These are phyloP conservation scores for Arctia plantaginis DNA, from an alignment of 2,888 invertebrate species.

Conservation along the genomic window DNA sequence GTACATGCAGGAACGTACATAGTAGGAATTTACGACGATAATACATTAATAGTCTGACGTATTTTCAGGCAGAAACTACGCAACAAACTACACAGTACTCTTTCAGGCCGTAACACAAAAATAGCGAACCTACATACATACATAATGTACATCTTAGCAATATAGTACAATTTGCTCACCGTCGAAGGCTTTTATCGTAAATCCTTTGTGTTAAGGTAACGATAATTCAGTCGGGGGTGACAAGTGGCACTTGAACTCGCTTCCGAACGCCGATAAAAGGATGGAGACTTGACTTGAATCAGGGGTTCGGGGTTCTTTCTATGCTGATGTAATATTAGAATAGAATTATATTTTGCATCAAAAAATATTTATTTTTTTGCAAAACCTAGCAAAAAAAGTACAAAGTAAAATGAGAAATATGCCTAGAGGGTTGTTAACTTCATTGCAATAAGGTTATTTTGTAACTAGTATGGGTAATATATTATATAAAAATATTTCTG, in stretches of 20 bases:
- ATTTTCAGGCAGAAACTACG: background rate
- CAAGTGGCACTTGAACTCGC: conserved; percentile 17
- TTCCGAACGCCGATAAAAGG: conserved; percentile 13
- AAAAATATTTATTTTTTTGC: background rate
- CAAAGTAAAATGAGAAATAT: background rate
- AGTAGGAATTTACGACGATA: too few relatives aligned
- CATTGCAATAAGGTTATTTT: too few relatives aligned
- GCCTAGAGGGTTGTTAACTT: too few relatives aligned
- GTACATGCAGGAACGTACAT: too few relatives aligned
- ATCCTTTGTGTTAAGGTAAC: conserved; percentile 24
- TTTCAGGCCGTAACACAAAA: background rate
- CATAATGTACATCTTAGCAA: background rate
- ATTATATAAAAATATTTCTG: too few relatives aligned
- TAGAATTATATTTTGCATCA: background rate
- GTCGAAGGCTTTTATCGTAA: conserved; percentile 19
- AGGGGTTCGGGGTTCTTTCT: background rate
- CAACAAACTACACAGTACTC: background rate
- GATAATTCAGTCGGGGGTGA: conserved; percentile 19
- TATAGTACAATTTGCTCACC: conserved; percentile 13
- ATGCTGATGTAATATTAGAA: background rate
- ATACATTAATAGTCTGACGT: too few relatives aligned
- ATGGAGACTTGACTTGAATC: conserved; percentile 4
- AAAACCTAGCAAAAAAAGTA: background rate
- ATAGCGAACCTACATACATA: background rate
- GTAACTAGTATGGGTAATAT: too few relatives aligned